phyloP scores from a whole-genome alignment of 2,797 vertebrate genomes.

The Epinephelus awoara region DNA sequence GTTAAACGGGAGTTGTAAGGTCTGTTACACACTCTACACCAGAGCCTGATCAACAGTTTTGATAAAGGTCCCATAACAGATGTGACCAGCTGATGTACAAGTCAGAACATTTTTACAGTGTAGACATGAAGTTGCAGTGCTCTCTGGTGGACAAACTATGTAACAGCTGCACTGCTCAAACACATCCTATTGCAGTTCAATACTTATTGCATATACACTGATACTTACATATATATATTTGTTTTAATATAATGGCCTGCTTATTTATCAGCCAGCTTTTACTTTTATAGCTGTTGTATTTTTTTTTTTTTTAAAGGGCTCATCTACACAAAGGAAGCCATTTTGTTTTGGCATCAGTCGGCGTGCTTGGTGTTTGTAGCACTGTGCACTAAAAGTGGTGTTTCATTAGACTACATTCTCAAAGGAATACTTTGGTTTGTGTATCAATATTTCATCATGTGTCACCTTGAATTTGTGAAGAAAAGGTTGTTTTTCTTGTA shows the following conservation, averaged over 20 bases:
- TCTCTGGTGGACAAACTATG: not conserved
- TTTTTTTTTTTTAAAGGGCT: too few relatives aligned
- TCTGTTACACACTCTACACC: conserved; percentile 27
- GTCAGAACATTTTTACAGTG: not conserved
- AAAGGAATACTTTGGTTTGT: not conserved
- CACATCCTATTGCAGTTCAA: not conserved
- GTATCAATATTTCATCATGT: too few relatives aligned
- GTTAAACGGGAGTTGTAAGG: not conserved
- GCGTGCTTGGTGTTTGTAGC: not conserved
- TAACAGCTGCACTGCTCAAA: not conserved
- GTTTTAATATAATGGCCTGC: not conserved
- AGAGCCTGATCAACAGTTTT: not conserved
- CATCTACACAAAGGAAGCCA: not conserved
- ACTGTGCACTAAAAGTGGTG: not conserved
- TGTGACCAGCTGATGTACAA: not conserved
- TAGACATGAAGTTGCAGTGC: not conserved
- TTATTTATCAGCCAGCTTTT: not conserved
- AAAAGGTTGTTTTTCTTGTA: too few relatives aligned
- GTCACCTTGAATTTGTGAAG: too few relatives aligned
- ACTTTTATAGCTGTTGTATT: not conserved
- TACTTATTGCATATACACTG: not conserved
- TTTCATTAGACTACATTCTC: not conserved
- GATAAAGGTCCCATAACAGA: not conserved
- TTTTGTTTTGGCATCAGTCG: not conserved
- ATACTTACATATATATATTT: not conserved